Percentiles rank a stretch among this genome's conserved stretches.
Conservation (phyloP, 2,888 invertebrate species). For the Aplocera efformata region DNA sequence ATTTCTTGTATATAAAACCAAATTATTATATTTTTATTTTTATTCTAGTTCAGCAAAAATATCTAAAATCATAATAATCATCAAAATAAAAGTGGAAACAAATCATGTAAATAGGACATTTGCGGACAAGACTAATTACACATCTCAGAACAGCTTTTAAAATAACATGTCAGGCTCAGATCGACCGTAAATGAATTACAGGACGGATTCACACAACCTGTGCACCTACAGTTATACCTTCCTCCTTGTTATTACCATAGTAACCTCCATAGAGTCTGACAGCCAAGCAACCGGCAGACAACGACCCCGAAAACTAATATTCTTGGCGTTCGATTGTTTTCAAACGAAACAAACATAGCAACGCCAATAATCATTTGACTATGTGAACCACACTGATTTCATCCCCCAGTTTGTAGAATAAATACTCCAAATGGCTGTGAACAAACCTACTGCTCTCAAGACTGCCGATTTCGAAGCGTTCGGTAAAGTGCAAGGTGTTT, state of each 20-base stretch:
- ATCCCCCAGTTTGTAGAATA: conserved; percentile 1
- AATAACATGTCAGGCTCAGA: no score
- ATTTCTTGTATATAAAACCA: no score
- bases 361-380: conserved; percentile 21
- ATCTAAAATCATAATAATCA: no score
- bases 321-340: conserved; percentile 37
- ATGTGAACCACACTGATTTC: conserved; percentile 4
- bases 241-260: conserved; percentile 30
- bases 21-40: no score
- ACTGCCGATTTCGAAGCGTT: conserved; percentile 80
- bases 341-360: conserved; percentile 36
- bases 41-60: no score
- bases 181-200: no score
- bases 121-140: no score
- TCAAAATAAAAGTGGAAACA: no score
- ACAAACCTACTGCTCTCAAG: conserved; percentile 40
- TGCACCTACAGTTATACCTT: conserved; percentile 3
- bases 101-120: no score
- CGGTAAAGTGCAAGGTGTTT: conserved; percentile 82
- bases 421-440: conserved; percentile 23
- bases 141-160: no score
- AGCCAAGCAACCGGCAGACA: conserved; percentile 21
- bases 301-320: conserved; percentile 13
- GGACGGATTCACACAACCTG: no score
- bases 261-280: conserved; percentile 34